Percentiles rank a stretch among this genome's conserved stretches.
Conservation (phyloP, 64 coral and sea anemone species). For the Porites australiensis region DNA sequence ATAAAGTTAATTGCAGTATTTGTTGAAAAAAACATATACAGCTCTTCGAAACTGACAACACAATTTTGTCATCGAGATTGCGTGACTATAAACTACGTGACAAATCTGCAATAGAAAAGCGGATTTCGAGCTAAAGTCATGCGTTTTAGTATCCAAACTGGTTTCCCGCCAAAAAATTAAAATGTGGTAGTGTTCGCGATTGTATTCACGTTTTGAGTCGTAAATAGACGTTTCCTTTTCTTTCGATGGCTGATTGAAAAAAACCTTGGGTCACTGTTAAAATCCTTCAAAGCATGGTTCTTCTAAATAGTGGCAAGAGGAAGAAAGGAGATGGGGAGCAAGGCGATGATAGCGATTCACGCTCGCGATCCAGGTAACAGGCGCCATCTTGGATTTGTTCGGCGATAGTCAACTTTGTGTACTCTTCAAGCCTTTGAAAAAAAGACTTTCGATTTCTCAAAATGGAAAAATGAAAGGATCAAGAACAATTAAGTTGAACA, state of each 20-base stretch:
- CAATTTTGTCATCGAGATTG: too few species aligned
- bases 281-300: slow-evolving; percentile 41
- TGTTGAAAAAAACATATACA: neutral
- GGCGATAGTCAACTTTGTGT: neutral
- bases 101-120: neutral
- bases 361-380: slow-evolving; percentile 23
- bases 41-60: too few species aligned
- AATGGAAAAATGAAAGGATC: neutral
- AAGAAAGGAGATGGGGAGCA: slow-evolving; percentile 57
- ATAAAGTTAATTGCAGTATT: neutral
- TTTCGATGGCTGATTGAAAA: neutral
- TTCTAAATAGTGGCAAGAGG: slow-evolving; percentile 67
- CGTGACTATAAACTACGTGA: neutral
- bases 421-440: neutral
- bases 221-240: neutral
- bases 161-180: slow-evolving; percentile 52
- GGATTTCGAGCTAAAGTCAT: neutral
- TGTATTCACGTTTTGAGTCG: neutral
- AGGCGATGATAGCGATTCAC: neutral
- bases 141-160: neutral
- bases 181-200: neutral
- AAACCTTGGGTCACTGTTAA: neutral
- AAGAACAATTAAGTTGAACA: neutral
- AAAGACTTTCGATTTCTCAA: too few species aligned
- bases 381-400: slow-evolving; percentile 9